Evolutionary conservation across 2,113 vertebrate species (phyloP), one percentile per base, ranked within the genome.

Genomic region (Chunga burmeisteri): DNA sequence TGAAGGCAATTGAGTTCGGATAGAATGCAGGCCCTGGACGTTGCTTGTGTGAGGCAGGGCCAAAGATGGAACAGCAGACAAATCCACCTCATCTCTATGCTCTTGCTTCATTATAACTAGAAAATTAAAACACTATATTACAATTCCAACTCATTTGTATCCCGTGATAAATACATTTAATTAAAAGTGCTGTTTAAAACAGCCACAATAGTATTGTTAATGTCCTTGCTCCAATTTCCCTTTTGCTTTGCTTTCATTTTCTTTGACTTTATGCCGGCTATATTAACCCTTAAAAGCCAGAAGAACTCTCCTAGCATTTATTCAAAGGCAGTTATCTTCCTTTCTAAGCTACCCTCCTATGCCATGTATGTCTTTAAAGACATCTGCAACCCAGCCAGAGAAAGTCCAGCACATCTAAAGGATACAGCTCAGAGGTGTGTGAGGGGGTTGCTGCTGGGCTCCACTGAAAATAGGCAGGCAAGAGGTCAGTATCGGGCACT

Each of bases 101-200:
- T 99, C 99, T 97, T 99, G 99, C 96, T 99, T 99, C 97, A 99
- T 98, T 97, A 99, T 95, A 95, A 99, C 99, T 99, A 36, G 77
- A 97, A 95, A 72, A 75, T 73, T 50, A 80, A 97, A 94, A 94
- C 15, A 29, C 53, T 71, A 73, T 59, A 32, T 97, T 66, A 95
- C 36, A 77, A 40, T 70, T 80, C 42, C 63, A 88, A 46, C 27
- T 40, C 49, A 47, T 47, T 27, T 55, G 27, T 46, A 58, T 20
- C 17, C 58, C 38, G 55, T 34, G 62, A 53, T 30, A 93, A 55
- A 83, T 16, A 59, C 16, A 59, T 5, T 23, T 6, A 38, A 40
- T 16, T 65, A 38, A 38, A 38, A 38, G 38, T 9, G 49, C 55
- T 55, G 29, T 42, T 73, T 47, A 86, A 71, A 86, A 71, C n/a